Conservation (phyloP, 2,888 invertebrate genomes). For the Drosophila gaucha region DNA sequence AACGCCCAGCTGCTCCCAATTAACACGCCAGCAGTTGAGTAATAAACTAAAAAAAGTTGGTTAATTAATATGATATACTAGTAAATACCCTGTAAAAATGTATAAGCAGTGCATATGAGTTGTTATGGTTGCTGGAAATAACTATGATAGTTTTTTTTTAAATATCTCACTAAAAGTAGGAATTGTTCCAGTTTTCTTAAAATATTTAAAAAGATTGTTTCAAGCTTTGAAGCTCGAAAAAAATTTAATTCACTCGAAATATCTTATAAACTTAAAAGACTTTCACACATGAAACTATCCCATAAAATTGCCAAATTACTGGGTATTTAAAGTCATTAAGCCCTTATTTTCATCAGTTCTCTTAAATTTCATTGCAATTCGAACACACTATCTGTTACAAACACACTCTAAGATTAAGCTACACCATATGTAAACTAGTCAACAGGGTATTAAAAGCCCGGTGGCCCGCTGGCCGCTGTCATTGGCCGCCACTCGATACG, state of each 20-base stretch:
- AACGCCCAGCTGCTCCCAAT: constrained; percentile 65
- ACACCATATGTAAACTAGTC: background rate
- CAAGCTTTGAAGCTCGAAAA: too few relatives aligned
- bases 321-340: background rate
- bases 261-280: too few relatives aligned
- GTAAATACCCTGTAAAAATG: constrained; percentile 2
- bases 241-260: too few relatives aligned
- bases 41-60: constrained; percentile 12
- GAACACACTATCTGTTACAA: too few relatives aligned
- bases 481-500: constrained; percentile 34
- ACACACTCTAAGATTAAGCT: background rate
- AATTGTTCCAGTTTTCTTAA: too few relatives aligned
- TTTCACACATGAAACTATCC: too few relatives aligned
- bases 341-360: background rate
- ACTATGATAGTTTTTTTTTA: too few relatives aligned
- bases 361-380: background rate
- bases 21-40: constrained; percentile 56
- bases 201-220: too few relatives aligned
- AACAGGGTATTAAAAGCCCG: constrained; percentile 49
- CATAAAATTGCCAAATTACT: background rate
- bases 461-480: constrained; percentile 28
- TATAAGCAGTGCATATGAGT: background rate
- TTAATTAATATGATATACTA: background rate
- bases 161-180: too few relatives aligned
- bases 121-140: too few relatives aligned